A percentile compares a stretch with the other conserved stretches of the same genome.
Evolutionary conservation across 23 tunicate species (phyloP).

Genomic region (Styela plicata): DNA sequence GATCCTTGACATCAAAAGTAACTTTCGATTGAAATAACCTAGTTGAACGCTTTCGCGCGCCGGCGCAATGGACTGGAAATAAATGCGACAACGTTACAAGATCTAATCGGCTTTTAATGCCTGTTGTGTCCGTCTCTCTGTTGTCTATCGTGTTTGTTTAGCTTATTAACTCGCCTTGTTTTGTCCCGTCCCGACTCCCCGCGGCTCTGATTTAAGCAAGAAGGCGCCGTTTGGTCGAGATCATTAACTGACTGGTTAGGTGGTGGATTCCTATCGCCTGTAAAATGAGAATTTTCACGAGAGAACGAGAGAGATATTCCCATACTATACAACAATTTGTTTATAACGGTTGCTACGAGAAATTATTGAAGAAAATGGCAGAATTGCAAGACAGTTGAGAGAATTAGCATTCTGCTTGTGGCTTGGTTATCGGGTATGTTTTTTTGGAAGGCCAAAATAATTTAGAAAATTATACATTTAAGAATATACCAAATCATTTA

Average conservation of each 20-base stretch:
- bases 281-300: not conserved
- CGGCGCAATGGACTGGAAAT: constrained; percentile 11
- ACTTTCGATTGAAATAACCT: no score
- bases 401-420: no score
- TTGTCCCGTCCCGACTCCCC: constrained; percentile 30
- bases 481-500: no score
- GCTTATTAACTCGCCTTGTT: constrained; percentile 28
- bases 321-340: no score
- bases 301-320: not conserved
- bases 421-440: no score
- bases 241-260: not conserved
- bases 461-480: no score
- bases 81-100: constrained; percentile 25
- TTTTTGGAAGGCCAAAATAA: no score
- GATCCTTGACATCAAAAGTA: no score
- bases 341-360: no score
- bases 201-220: constrained; percentile 33
- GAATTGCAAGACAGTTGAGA: no score
- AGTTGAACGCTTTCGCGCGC: not conserved
- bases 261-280: not conserved
- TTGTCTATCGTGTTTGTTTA: constrained; percentile 30
- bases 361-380: no score
- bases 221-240: constrained; percentile 34
- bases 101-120: constrained; percentile 26
- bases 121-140: constrained; percentile 16